Percentiles rank a stretch among this genome's conserved stretches.
Conservation (phyloP, 1,140 invertebrate species). For the Apocrypta bakeri region DNA sequence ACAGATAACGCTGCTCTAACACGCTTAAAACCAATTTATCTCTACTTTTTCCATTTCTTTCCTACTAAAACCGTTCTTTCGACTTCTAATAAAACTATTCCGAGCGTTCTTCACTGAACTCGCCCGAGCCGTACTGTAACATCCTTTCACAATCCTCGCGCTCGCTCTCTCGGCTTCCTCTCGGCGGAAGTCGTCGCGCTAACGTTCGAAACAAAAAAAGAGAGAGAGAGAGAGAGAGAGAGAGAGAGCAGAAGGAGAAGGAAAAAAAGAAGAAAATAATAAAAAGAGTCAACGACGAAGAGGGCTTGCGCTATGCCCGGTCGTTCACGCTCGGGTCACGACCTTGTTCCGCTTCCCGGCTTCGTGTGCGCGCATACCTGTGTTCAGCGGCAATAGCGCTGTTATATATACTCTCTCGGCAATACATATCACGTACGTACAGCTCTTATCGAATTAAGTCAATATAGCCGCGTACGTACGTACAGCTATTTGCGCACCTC, state of each 20-base stretch:
- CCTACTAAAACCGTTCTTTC: no score
- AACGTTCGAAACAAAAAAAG: background rate
- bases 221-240: background rate
- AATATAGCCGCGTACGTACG: no score
- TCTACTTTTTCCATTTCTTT: no score
- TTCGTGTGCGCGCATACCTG: background rate
- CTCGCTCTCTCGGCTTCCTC: background rate
- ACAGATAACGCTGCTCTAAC: no score
- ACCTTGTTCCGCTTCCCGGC: conserved; percentile 36
- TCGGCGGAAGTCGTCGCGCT: background rate
- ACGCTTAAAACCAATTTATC: no score
- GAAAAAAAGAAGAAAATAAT: conserved; percentile 17
- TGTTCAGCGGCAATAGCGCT: background rate
- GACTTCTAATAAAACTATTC: background rate
- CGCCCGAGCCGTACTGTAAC: background rate
- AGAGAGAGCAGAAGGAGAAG: background rate
- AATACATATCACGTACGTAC: background rate
- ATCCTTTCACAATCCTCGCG: background rate
- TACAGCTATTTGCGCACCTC: background rate
- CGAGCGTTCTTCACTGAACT: background rate
- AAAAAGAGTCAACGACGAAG: background rate
- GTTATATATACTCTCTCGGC: background rate
- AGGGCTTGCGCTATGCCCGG: background rate
- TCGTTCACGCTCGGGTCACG: conserved; percentile 15
- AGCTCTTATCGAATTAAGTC: background rate